Evolutionary conservation across 1,140 invertebrate species (phyloP).

Genomic region (Chelonus insularis): DNA sequence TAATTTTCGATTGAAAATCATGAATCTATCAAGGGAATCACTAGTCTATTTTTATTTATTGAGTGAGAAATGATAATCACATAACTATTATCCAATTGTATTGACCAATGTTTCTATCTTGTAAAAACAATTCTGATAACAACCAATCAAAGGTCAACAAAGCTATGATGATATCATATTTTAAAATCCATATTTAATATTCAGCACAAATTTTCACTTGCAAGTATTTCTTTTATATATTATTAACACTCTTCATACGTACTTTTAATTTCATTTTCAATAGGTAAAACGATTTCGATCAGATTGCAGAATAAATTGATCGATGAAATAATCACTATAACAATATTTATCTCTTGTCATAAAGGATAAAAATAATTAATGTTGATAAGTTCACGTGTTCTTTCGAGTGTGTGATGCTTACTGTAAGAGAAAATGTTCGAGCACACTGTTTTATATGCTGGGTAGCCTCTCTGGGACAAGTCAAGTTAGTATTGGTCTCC

Average conservation of each 20-base stretch:
- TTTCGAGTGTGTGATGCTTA: constrained; percentile 8
- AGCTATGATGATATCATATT: not conserved
- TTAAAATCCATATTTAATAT: not conserved
- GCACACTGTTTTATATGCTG: constrained; percentile 26
- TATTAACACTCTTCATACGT: too few species aligned
- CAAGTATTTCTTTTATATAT: too few species aligned
- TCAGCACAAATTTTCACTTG: not conserved
- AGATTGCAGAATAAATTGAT: too few species aligned
- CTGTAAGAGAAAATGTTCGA: constrained; percentile 18
- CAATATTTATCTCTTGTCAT: too few species aligned
- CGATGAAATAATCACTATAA: too few species aligned
- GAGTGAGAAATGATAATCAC: too few species aligned
- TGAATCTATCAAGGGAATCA: too few species aligned
- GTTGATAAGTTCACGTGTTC: not conserved
- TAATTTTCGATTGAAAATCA: too few species aligned
- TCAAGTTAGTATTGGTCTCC: constrained; percentile 6
- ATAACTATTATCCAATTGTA: too few species aligned
- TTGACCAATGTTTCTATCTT: not conserved
- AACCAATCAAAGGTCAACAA: not conserved
- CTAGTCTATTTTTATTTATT: too few species aligned
- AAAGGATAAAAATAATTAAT: constrained; percentile 1
- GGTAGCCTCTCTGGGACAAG: not conserved
- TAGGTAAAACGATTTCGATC: too few species aligned
- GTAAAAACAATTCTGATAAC: not conserved
- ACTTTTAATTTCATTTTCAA: not conserved